Base-by-base conservation (phyloP, 2,797 vertebrate species). In the Pipistrellus pipistrellus region DNA sequence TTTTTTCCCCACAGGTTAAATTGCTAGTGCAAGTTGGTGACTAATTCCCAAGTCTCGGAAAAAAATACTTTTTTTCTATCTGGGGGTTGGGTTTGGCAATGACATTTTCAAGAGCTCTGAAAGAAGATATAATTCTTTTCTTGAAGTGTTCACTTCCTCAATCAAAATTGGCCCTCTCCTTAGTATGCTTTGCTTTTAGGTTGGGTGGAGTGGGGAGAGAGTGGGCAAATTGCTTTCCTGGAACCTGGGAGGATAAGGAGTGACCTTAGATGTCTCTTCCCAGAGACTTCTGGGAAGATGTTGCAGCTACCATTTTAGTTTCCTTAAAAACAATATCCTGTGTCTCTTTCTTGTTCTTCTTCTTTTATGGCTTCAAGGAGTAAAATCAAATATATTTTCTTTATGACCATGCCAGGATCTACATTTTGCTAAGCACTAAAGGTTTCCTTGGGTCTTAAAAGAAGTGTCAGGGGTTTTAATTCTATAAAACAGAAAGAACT, bases 401-500 rank as follows among this genome's bases (percentile, higher is more conserved):
- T 97, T 96, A 96, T 88, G 89, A 93, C 73, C 86, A 95, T 88
- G 59, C 92, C 64, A 2, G 93, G 92, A 64, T 66, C 97, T 93
- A 83, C 38, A 89, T 46, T 97, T 96, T 90, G 85, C 91, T 97
- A 96, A 95, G 93, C 93, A 96, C 87, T 91, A 95, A 97, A 96
- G 41, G 76, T 85, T 93, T 97, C 85, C 88, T 96, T 96, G 93
- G 85, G 93, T 97, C 97, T 97, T 95, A 92, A 96, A 95, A 97
- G 96, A 97, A 97, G 95, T 93, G 93, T 96, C 91, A 97, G 87
- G 53, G 90, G 12, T 92, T 97, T 97, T 85, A 46, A 92, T 88
- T 95, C 86, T 85, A 97, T 95, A 97, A 96, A 66, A 95, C 96
- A 64, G 44, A 86, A 97, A 97, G 97, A 97, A 96, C 95, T 97